These are phyloP conservation scores for Calidris pygmaea DNA, from an alignment of 2,113 vertebrate species.

Conservation along the genomic window DNA sequence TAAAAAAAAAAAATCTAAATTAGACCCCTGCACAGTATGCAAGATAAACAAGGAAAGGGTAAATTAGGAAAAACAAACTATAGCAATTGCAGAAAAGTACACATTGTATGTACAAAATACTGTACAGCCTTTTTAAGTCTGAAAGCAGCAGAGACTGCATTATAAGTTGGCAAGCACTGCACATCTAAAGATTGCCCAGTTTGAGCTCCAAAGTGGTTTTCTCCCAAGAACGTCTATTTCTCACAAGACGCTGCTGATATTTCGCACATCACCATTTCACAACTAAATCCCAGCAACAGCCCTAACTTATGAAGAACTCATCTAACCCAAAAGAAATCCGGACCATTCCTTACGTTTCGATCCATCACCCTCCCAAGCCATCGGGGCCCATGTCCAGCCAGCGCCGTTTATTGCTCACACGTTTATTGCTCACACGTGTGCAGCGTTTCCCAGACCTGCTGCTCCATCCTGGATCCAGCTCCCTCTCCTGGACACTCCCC, in stretches of 20 bases:
- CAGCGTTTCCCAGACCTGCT: background rate
- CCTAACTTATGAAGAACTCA: background rate
- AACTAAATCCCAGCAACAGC: background rate
- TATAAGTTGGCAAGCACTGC: background rate
- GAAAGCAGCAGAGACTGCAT: background rate
- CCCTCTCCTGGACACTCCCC: slow-evolving; percentile 38
- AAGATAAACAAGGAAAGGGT: slow-evolving; percentile 49
- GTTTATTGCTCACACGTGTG: background rate
- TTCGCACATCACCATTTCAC: accelerated
- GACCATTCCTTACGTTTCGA: accelerated
- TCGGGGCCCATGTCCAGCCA: accelerated
- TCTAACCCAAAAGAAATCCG: background rate
- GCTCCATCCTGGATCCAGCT: background rate
- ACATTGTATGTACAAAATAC: background rate
- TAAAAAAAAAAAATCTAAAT: slow-evolving; percentile 35
- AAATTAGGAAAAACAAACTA: slow-evolving; percentile 46
- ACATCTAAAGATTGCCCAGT: background rate
- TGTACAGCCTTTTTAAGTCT: background rate
- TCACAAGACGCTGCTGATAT: background rate
- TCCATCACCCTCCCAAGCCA: background rate
- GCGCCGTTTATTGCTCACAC: accelerated
- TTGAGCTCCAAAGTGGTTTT: background rate
- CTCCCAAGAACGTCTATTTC: background rate
- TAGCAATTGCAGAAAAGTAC: background rate
- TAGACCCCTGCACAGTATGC: background rate